Conservation (phyloP, 2,888 invertebrate species). For the Synergus umbraculus region DNA sequence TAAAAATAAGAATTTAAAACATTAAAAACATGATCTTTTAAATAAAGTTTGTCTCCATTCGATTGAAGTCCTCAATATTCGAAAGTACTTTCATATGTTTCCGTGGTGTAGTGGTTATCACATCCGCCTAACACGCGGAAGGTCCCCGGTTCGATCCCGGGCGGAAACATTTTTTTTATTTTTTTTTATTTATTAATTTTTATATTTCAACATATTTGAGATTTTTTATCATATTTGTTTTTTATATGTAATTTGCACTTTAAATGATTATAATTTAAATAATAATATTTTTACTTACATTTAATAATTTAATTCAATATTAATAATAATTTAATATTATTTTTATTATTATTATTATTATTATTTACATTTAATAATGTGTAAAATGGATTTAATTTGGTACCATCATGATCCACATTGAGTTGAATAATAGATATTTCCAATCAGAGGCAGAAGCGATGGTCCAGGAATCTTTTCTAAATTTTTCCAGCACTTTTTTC, state of each 20-base stretch:
- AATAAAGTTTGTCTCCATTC: neutral
- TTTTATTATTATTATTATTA: no score
- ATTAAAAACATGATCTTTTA: neutral
- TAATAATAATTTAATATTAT: no score
- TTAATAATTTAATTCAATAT: no score
- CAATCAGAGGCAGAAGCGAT: neutral
- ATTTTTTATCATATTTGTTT: no score
- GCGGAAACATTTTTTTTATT: conserved; percentile 84
- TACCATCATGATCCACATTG: neutral
- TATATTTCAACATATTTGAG: no score
- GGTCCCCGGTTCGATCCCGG: conserved; percentile 94
- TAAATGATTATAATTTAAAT: no score
- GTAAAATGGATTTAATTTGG: neutral
- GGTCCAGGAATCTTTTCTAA: neutral
- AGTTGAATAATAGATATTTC: neutral
- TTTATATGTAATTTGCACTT: no score
- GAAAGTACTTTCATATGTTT: conserved; percentile 77
- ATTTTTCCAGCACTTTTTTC: neutral
- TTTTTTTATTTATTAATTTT: neutral
- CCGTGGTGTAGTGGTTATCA: conserved; percentile 95
- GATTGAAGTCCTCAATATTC: rapidly evolving
- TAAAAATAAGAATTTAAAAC: neutral
- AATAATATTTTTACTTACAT: no score
- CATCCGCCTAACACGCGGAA: conserved; percentile 95
- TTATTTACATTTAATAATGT: no score